Conservation (phyloP, 2,888 invertebrate genomes). For the Eristalis pertinax region DNA sequence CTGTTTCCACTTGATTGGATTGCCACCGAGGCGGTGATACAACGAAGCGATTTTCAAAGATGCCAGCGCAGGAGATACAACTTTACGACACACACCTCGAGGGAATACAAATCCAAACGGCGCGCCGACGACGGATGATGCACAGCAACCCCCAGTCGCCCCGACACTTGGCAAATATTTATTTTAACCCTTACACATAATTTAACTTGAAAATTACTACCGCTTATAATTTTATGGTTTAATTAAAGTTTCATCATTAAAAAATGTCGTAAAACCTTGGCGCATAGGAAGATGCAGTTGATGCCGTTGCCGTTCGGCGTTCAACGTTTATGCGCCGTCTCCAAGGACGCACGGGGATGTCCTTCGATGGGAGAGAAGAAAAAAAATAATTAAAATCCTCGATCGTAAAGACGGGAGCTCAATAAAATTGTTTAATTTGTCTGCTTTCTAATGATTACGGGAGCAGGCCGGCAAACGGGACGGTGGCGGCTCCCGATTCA, state of each 20-base stretch:
- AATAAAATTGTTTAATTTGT: slow-evolving; percentile 72
- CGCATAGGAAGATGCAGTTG: slow-evolving; percentile 40
- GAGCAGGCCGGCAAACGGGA: not conserved
- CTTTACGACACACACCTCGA: not conserved
- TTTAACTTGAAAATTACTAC: slow-evolving; percentile 71
- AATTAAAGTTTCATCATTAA: slow-evolving; percentile 71
- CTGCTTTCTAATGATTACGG: slow-evolving; percentile 48
- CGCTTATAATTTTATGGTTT: slow-evolving; percentile 72
- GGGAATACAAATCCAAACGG: not conserved
- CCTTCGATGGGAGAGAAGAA: not conserved
- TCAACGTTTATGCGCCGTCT: not conserved
- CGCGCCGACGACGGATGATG: not conserved
- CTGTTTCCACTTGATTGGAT: not conserved
- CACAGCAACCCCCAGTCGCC: not conserved
- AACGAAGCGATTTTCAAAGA: not conserved
- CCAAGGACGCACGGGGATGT: slow-evolving; percentile 11
- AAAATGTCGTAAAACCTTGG: slow-evolving; percentile 57
- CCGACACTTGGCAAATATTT: slow-evolving; percentile 51
- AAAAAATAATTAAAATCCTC: slow-evolving; percentile 64
- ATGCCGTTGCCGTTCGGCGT: too few relatives aligned
- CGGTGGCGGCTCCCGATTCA: not conserved
- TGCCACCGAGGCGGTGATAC: not conserved
- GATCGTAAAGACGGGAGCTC: slow-evolving; percentile 58
- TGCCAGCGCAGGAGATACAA: not conserved
- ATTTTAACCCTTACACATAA: slow-evolving; percentile 73